phyloP scores from a whole-genome alignment of 1,140 invertebrate species.

The Euura saliciscinereae region DNA sequence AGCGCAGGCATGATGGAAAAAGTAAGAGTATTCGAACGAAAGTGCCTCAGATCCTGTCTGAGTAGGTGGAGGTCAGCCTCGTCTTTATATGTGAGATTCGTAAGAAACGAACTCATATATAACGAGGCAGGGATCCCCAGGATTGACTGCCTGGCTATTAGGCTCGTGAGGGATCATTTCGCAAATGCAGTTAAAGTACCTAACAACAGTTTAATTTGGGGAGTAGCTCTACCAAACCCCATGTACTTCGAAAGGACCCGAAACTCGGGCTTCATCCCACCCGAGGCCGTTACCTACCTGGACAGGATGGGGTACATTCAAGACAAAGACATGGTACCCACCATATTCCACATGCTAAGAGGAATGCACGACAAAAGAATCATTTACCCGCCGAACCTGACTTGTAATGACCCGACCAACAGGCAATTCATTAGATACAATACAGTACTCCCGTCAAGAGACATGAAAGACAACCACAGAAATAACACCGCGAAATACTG shows the following conservation, averaged over 20 bases:
- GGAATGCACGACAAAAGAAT: slow-evolving; percentile 14
- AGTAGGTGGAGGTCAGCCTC: not conserved
- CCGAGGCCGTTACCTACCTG: slow-evolving; percentile 17
- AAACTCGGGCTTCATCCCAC: slow-evolving; percentile 12
- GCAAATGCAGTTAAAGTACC: slow-evolving; percentile 7
- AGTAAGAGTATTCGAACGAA: no score
- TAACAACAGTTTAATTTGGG: slow-evolving; percentile 18
- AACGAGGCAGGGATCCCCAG: slow-evolving; percentile 18
- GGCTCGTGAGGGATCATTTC: slow-evolving; percentile 24
- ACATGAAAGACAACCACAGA: slow-evolving; percentile 7
- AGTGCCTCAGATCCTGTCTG: no score
- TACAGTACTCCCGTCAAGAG: not conserved
- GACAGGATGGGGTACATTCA: slow-evolving; percentile 15
- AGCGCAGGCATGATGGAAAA: no score
- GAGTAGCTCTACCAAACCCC: slow-evolving; percentile 13
- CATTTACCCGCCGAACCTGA: not conserved
- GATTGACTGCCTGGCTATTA: slow-evolving; percentile 25
- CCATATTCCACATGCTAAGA: slow-evolving; percentile 18
- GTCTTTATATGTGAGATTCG: slow-evolving; percentile 11
- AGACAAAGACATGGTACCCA: slow-evolving; percentile 15
- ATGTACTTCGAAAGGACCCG: slow-evolving; percentile 12
- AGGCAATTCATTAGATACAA: not conserved
- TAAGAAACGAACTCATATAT: not conserved
- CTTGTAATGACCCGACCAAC: not conserved
- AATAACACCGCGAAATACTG: slow-evolving; percentile 15